These are phyloP conservation scores for Octonoba sinensis DNA, from an alignment of 2,888 invertebrate species.

Conservation along the genomic window DNA sequence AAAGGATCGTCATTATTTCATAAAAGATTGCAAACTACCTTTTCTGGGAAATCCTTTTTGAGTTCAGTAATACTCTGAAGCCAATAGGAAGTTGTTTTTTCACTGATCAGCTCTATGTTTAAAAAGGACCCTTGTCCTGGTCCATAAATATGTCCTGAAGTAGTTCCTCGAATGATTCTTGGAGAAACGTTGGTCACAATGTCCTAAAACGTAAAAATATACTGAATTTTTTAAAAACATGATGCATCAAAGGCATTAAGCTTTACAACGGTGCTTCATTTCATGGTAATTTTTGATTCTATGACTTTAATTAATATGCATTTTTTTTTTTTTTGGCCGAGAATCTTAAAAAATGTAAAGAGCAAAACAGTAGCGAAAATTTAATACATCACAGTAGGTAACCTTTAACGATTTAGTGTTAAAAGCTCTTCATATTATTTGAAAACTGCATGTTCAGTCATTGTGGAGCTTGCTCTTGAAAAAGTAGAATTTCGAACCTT, in stretches of 20 bases:
- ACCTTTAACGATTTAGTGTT: no score
- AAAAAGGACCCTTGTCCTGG: slow-evolving; percentile 97
- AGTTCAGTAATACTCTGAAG: slow-evolving; percentile 87
- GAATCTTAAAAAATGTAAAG: no score
- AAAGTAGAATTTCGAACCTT: no score
- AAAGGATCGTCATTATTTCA: not conserved
- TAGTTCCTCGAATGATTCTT: slow-evolving; percentile 92
- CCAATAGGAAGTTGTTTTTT: slow-evolving; percentile 96
- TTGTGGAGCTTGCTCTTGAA: no score
- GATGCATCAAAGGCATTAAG: not conserved
- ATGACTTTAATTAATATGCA: no score
- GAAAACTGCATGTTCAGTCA: no score
- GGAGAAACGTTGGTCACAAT: slow-evolving; percentile 97
- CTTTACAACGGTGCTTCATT: no score
- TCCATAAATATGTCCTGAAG: slow-evolving; percentile 90
- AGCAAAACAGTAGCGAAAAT: no score
- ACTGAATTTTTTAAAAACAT: not conserved
- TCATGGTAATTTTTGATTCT: not conserved
- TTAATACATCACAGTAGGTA: no score
- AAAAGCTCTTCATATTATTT: no score
- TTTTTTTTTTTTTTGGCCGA: no score
- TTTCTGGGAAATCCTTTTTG: slow-evolving; percentile 90
- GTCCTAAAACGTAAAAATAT: slow-evolving; percentile 77
- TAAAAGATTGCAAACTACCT: slow-evolving; percentile 74
- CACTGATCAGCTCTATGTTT: slow-evolving; percentile 98